phyloP scores from a whole-genome alignment of 1,140 invertebrate genomes.

The Sinonovacula constricta region DNA sequence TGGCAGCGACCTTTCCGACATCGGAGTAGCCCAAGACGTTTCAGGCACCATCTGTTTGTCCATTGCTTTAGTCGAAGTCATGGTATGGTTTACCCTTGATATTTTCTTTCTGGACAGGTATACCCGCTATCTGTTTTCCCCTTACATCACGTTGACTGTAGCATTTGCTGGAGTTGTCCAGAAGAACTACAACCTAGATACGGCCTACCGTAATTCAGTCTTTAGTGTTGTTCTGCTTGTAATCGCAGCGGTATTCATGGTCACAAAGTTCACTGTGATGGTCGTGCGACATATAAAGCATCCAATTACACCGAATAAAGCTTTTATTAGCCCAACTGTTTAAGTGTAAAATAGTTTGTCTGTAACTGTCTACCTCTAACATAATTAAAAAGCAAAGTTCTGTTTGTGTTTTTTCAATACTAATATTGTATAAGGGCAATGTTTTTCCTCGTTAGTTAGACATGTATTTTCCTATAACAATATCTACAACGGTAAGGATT shows the following conservation, averaged over 20 bases:
- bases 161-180: constrained; percentile 62
- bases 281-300: constrained; percentile 41
- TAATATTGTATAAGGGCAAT: too few relatives aligned
- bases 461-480: too few relatives aligned
- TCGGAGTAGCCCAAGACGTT: constrained; percentile 43
- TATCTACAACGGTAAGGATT: too few relatives aligned
- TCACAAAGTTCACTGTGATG: constrained; percentile 53
- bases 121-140: constrained; percentile 68
- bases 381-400: too few relatives aligned
- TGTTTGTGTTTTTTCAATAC: too few relatives aligned
- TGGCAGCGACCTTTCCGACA: constrained; percentile 43
- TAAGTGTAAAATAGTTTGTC: too few relatives aligned
- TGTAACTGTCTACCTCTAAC: too few relatives aligned
- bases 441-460: too few relatives aligned
- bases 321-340: too few relatives aligned
- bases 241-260: constrained; percentile 33
- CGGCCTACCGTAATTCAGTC: constrained; percentile 51
- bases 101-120: constrained; percentile 68
- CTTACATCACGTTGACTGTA: constrained; percentile 66
- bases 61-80: constrained; percentile 51
- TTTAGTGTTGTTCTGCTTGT: constrained; percentile 43
- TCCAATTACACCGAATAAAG: constrained; percentile 52
- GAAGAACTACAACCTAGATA: constrained; percentile 60
- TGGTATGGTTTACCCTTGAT: constrained; percentile 67
- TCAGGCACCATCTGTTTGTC: constrained; percentile 56